Evolutionary conservation across 2,888 invertebrate genomes (phyloP).

Genomic region (Melikaiella ostensackeni): DNA sequence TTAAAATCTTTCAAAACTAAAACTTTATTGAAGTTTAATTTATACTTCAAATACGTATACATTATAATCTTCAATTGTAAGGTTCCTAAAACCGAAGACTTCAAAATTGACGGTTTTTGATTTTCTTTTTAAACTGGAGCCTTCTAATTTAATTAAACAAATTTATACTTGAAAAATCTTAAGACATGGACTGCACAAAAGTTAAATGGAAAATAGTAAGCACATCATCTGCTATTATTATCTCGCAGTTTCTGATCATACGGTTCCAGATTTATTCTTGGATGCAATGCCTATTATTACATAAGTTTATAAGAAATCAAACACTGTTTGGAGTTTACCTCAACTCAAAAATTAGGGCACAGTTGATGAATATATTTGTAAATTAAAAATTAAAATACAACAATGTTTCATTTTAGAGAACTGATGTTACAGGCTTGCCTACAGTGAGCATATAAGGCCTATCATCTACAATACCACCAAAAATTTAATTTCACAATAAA

Average conservation of each 20-base stretch:
- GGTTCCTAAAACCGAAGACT: no score
- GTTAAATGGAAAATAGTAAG: background rate
- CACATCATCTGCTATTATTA: slow-evolving; percentile 9
- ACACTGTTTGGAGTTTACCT: background rate
- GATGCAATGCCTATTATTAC: slow-evolving; percentile 7
- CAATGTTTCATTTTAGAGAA: no score
- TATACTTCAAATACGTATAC: no score
- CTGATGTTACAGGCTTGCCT: no score
- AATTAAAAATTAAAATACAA: no score
- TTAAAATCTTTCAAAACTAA: background rate
- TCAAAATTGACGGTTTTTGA: no score
- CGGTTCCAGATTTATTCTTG: background rate
- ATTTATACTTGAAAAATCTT: background rate
- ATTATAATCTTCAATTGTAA: no score
- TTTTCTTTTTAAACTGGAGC: background rate
- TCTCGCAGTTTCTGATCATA: background rate
- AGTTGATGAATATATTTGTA: no score
- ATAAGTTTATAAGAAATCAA: background rate
- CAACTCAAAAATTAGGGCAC: no score
- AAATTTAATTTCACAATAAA: background rate
- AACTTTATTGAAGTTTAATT: no score
- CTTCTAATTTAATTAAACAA: background rate
- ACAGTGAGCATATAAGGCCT: no score
- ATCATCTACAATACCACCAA: background rate
- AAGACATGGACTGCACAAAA: background rate